Percentiles rank a stretch among this genome's conserved stretches.
Conservation (phyloP, 2,113 vertebrate species). For the Dendrocopos noguchii region DNA sequence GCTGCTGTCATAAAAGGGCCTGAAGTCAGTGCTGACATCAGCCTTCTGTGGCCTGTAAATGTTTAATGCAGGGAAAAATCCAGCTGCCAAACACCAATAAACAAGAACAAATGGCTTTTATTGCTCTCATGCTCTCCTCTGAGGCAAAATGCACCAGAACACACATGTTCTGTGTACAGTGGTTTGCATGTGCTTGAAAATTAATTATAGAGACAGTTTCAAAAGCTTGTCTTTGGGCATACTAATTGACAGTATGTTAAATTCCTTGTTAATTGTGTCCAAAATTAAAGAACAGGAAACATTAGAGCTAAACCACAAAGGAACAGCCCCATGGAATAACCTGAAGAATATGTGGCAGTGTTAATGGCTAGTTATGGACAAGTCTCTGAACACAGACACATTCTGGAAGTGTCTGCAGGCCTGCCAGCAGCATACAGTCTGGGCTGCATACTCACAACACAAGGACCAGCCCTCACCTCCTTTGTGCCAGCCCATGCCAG, state of each 20-base stretch:
- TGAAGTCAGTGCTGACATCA: not conserved
- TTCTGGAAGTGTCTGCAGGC: not conserved
- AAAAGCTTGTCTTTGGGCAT: not conserved
- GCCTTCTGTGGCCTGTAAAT: not conserved
- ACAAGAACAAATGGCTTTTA: not conserved
- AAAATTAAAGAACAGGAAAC: not conserved
- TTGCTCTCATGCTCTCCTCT: not conserved
- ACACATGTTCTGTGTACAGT: not conserved
- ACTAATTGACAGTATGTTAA: not conserved
- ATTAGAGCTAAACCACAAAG: not conserved
- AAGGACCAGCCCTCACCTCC: no score
- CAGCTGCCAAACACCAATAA: not conserved
- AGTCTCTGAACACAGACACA: not conserved
- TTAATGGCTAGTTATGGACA: not conserved
- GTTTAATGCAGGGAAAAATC: not conserved
- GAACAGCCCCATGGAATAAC: not conserved
- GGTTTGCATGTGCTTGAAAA: not conserved
- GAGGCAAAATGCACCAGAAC: not conserved
- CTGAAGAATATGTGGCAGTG: not conserved
- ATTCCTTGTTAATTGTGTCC: not conserved
- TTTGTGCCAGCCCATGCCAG: no score
- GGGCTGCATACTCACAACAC: not conserved
- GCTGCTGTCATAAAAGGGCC: not conserved
- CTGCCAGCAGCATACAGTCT: not conserved
- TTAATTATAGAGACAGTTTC: not conserved